Evolutionary conservation across 2,797 vertebrate species (phyloP), one percentile per base, ranked within the genome.

Genomic region (Pygocentrus nattereri): DNA sequence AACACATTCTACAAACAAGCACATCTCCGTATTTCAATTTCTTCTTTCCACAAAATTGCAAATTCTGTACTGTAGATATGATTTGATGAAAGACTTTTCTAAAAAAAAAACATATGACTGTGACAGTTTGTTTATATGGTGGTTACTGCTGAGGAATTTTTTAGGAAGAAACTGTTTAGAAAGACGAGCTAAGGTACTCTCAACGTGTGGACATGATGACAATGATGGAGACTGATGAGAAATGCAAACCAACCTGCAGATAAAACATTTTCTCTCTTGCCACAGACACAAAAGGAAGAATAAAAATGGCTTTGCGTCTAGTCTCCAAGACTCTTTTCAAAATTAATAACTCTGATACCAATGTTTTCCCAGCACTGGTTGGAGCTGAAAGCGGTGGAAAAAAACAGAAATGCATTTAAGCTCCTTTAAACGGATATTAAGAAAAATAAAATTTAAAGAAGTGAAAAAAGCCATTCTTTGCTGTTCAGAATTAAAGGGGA

Each of bases 211-310:
- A 4, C 69, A 21, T 75, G 23, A 47, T 25, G 2, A n/a, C 19
- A 58, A 15, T 44, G 41, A 11, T n/a, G n/a, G n/a, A n/a, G n/a
- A n/a, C n/a, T 34, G 30, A 15, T 47, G 21, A 73, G 4, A 58
- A 69, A 74, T n/a, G 16, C 31, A 27, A 80, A 88, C 88, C 62
- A 90, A 99, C 98, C 95, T 98, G 97, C 58, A 99, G 93, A 88
- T 98, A 98, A 86, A 91, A 93, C 93, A 98, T 98, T 90, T 99
- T 99, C 88, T 99, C 98, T 92, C 98, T 98, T 84, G 98, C 97
- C 88, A 99, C 96, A 84, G 98, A 99, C 16, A 99, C 95, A 90
- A 99, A 99, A 0, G 98, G 98, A 74, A 99, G 93, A 88, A 99
- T 98, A 80, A 99, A 95, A 87, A 99, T 93, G 78, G 96, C 98